Percentiles rank a stretch among this genome's conserved stretches.
These are phyloP conservation scores for Sclerodermus sp. DNA, from an alignment of 2,888 invertebrate species.

Conservation along the genomic window DNA sequence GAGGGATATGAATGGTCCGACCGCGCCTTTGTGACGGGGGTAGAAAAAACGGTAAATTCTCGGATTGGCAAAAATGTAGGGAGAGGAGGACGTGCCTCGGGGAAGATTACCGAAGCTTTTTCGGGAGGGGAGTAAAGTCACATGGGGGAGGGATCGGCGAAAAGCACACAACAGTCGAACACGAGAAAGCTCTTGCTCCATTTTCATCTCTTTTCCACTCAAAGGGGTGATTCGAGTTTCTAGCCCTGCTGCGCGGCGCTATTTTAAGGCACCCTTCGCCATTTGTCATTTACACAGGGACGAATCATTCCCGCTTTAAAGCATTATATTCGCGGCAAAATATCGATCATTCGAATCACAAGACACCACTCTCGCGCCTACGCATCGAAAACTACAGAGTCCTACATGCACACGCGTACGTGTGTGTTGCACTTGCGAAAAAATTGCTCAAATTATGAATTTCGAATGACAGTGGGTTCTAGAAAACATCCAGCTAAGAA, in stretches of 20 bases:
- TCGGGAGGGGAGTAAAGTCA: constrained; percentile 16
- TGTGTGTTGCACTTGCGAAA: no score
- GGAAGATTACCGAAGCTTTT: constrained; percentile 19
- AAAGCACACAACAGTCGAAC: constrained; percentile 41
- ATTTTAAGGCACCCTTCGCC: constrained; percentile 17
- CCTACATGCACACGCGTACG: no score
- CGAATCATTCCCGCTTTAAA: no score
- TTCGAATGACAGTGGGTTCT: no score
- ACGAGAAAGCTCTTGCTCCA: constrained; percentile 53
- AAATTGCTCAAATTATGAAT: no score
- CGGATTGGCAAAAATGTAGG: constrained; percentile 20
- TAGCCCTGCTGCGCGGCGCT: background rate
- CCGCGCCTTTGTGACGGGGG: background rate
- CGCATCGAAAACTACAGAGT: no score
- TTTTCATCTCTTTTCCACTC: constrained; percentile 20
- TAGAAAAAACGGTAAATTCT: constrained; percentile 6
- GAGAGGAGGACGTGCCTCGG: constrained; percentile 28
- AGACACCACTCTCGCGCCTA: no score
- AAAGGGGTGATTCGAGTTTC: background rate
- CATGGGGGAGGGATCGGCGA: constrained; percentile 43
- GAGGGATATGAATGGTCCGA: background rate
- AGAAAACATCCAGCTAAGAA: constrained; percentile 1
- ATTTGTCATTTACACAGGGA: constrained; percentile 25
- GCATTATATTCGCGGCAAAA: background rate
- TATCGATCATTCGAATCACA: background rate